Evolutionary conservation across 2,888 invertebrate genomes (phyloP), one percentile per base, ranked within the genome.

Genomic region (Nebria salina): DNA sequence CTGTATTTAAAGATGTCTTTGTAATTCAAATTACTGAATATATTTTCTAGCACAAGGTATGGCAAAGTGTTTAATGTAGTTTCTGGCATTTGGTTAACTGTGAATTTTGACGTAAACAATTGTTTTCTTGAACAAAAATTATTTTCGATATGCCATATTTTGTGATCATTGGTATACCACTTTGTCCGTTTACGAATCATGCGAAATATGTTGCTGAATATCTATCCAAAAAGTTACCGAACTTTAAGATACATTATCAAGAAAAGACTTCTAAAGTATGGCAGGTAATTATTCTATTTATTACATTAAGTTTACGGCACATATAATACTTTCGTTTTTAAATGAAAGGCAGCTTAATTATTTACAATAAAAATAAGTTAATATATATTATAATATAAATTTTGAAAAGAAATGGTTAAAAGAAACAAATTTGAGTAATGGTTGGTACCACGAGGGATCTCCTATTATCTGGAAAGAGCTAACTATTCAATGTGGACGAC

Each of bases 391-490:
- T 20, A 20, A 20, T 20, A 20, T 20, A 34, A 34, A 34, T 34
- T 4, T 34, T 34, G 13, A 11, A 79, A 84, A 91, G 92, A 82
- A 84, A 15, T 93, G 91, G 91, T 84, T 93, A 65, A 84, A 85
- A 72, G 88, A 90, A 85, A 87, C 89, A 43, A 93, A 93, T 85
- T 84, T 87, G 75, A 88, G 88, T 83, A 87, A 92, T 84, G 89
- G 89, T 77, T 93, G 93, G 93, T 89, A 90, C 84, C 91, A 92
- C 82, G 84, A 83, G 1, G 87, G 86, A 72, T 91, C 92, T 11
- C 93, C 92, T 6, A 84, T 93, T 75, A 88, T 93, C 83, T 93
- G 93, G 92, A 92, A 92, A 86, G 92, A 93, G 87, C 86, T 92
- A 79, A 87, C 90, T 76, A 87, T 90, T 85, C 89, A 89, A 84